Base-by-base conservation (phyloP, 2,797 vertebrate species). In the Kryptolebias ocellatus region DNA sequence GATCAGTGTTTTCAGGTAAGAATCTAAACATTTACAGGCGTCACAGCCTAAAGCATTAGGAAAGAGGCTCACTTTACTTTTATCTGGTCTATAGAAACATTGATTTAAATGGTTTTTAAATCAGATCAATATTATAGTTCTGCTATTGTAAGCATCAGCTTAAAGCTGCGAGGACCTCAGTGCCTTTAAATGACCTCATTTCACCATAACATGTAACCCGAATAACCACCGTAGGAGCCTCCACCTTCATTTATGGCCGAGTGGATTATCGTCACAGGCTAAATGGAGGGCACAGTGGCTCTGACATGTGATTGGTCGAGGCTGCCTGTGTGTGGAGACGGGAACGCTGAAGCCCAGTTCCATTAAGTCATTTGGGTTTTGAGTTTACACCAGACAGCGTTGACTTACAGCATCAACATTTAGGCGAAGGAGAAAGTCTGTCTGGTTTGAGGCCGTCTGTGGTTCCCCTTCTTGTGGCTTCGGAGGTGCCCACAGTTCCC, bases 1-100 rank as follows among this genome's bases (percentile, higher is more conserved):
- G 93, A 85, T 94, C 94, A 1, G 88, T 94, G 83, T 94, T 95
- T 92, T 95, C 94, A 94, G 94, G 94, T 95, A 73, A 87, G 91
- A 28, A 45, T 64, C 24, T 68, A 17, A 69, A 28, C 52, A 39
- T 7, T 46, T 54, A 1, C 10, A 67, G 16, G 29, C n/a, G 20
- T 63, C 20, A 24, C 10, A 45, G 17, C 44, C 28, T 68, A 31
- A 68, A 56, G 39, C 8, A 42, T 24, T 27, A 3, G 60, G 37
- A 67, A 42, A 53, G 47, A 17, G 1, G 18, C 44, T 53, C 14
- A 7, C n/a, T 14, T 49, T 46, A 16, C 24, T 42, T 60, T 65
- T 20, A 53, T 4, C 49, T 46, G 52, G 51, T 10, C 60, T 24
- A 70, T 62, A 29, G 62, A 24, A 8, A 73, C 57, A n/a, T 39